Evolutionary conservation across 2,797 vertebrate species (phyloP).

Genomic region (Synanceia verrucosa): DNA sequence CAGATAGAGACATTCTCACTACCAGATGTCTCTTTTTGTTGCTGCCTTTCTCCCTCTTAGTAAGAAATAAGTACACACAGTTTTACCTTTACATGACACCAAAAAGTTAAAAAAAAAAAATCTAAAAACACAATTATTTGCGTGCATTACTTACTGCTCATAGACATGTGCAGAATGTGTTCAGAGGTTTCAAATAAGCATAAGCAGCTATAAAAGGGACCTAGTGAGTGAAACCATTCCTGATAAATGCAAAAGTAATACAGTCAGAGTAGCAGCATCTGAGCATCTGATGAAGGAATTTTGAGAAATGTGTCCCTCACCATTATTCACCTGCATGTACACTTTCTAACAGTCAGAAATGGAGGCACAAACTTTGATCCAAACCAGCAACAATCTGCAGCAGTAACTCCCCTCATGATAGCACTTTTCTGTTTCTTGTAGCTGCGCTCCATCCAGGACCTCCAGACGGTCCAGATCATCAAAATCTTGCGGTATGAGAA

Average conservation of each 20-base stretch:
- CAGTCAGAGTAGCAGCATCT: too few relatives aligned
- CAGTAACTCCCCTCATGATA: background rate
- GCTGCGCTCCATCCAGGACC: constrained; percentile 90
- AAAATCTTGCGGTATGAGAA: constrained; percentile 93
- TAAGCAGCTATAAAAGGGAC: background rate
- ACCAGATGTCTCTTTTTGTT: background rate
- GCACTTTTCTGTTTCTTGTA: constrained; percentile 57
- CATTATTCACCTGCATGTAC: background rate
- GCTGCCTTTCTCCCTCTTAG: background rate
- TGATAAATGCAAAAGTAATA: background rate
- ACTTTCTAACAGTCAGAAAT: background rate
- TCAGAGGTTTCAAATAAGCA: background rate
- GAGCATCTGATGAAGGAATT: too few relatives aligned
- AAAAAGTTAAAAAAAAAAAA: background rate
- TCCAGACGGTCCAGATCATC: constrained; percentile 91
- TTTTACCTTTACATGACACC: background rate
- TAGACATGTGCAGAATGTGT: background rate
- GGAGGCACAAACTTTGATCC: background rate
- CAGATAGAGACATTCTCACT: background rate
- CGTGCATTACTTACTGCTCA: too few relatives aligned
- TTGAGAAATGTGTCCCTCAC: background rate
- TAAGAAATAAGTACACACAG: background rate
- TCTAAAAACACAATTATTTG: too few relatives aligned
- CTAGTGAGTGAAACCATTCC: background rate
- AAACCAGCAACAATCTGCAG: background rate